Percentiles rank a stretch among this genome's conserved stretches.
Evolutionary conservation across 35 echinoderm and acorn worm genomes (phyloP).

Genomic region (Patiria miniata): DNA sequence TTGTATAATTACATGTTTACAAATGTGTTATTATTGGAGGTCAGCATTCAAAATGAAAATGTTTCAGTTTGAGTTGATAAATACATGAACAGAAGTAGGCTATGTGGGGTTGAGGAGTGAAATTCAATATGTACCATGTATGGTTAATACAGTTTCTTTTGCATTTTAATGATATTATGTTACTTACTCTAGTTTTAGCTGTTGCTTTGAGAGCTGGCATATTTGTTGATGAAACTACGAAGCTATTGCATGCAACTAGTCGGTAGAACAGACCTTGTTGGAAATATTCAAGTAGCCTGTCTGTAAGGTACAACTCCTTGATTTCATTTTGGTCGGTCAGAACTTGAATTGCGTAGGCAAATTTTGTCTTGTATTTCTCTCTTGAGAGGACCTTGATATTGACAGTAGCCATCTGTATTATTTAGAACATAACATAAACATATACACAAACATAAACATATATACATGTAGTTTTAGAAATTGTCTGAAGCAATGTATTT

Average conservation of each 20-base stretch:
- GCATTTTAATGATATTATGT: not conserved
- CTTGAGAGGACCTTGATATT: not conserved
- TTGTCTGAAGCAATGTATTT: no score
- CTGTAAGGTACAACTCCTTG: not conserved
- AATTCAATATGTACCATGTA: no score
- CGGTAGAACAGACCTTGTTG: not conserved
- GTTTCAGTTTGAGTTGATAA: no score
- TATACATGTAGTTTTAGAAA: slow-evolving; percentile 2
- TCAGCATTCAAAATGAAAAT: not conserved
- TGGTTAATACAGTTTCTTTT: no score
- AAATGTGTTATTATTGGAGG: not conserved
- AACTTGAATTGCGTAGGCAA: not conserved
- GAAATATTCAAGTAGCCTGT: not conserved
- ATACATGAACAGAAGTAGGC: no score
- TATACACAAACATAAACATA: no score
- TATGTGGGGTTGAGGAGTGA: no score
- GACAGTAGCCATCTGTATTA: not conserved
- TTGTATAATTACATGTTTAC: no score
- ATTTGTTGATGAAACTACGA: not conserved
- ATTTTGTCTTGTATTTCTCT: not conserved
- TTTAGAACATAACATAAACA: not conserved
- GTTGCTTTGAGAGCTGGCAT: not conserved
- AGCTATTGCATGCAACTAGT: not conserved
- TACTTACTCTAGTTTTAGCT: not conserved
- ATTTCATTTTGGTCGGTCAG: not conserved